Evolutionary conservation across 2,888 invertebrate genomes (phyloP).

Genomic region (Exephanes ischioxanthus): DNA sequence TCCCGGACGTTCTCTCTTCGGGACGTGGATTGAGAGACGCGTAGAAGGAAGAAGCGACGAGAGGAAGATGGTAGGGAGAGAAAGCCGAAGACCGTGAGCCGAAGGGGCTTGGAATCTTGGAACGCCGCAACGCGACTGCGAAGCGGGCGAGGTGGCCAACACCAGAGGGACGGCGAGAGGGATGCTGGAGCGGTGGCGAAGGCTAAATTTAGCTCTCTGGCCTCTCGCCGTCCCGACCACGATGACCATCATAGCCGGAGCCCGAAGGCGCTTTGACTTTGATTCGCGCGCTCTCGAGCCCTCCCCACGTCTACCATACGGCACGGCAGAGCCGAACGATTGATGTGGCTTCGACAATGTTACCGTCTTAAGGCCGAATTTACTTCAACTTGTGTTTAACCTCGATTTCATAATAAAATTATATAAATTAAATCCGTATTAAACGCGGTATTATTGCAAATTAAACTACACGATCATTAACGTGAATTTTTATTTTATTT

Average conservation of each 20-base stretch:
- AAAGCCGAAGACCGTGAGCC: constrained; percentile 33
- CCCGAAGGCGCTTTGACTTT: constrained; percentile 66
- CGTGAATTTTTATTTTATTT: too few species aligned
- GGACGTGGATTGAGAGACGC: constrained; percentile 24
- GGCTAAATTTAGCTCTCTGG: constrained; percentile 67
- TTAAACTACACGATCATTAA: too few species aligned
- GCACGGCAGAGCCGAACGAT: constrained; percentile 51
- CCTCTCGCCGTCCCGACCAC: constrained; percentile 40
- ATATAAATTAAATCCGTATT: too few species aligned
- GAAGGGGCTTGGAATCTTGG: constrained; percentile 67
- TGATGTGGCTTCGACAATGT: constrained; percentile 60
- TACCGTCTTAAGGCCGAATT: constrained; percentile 20
- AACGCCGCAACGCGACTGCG: constrained; percentile 59
- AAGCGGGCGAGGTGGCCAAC: constrained; percentile 7
- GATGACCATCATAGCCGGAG: constrained; percentile 61
- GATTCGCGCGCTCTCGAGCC: constrained; percentile 53
- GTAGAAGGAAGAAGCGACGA: constrained; percentile 5
- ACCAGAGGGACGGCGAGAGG: constrained; percentile 2
- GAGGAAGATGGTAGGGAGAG: constrained; percentile 26
- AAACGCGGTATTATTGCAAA: too few species aligned
- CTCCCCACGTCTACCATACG: constrained; percentile 21
- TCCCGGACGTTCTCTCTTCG: constrained; percentile 44
- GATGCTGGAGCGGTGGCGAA: constrained; percentile 38
- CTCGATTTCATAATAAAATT: too few species aligned
- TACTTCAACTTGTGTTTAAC: background rate